Evolutionary conservation across 2,888 invertebrate species (phyloP).

Genomic region (Pristionchus arcanus): DNA sequence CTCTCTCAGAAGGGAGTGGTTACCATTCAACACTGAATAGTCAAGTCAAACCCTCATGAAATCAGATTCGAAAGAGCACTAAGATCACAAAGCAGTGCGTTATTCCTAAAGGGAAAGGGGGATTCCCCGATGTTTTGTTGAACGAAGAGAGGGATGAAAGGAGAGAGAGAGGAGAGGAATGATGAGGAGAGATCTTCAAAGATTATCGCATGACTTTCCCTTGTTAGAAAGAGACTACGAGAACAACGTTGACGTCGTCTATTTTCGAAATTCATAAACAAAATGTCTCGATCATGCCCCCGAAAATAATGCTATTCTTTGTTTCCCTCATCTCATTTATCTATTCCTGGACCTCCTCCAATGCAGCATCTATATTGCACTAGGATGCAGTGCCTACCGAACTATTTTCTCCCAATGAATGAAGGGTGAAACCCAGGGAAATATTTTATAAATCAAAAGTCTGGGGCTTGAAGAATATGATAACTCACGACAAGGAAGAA

Average conservation of each 20-base stretch:
- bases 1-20: constrained; percentile 30
- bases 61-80: neutral
- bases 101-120: neutral
- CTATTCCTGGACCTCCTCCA: no score
- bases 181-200: constrained; percentile 15
- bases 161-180: neutral
- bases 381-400: no score
- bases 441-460: no score
- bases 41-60: neutral
- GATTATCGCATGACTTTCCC: constrained; percentile 31
- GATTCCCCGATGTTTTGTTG: constrained; percentile 36
- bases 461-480: neutral
- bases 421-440: neutral
- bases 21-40: neutral
- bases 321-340: neutral
- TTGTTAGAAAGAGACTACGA: neutral
- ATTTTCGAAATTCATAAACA: neutral
- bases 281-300: neutral
- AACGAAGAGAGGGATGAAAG: neutral
- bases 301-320: neutral
- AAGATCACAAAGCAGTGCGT: constrained; percentile 1
- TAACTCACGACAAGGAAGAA: constrained; percentile 72
- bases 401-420: neutral
- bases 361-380: no score
- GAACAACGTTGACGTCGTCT: neutral